Conservation (phyloP, 1,140 invertebrate species). For the Dendrolimus punctatus region DNA sequence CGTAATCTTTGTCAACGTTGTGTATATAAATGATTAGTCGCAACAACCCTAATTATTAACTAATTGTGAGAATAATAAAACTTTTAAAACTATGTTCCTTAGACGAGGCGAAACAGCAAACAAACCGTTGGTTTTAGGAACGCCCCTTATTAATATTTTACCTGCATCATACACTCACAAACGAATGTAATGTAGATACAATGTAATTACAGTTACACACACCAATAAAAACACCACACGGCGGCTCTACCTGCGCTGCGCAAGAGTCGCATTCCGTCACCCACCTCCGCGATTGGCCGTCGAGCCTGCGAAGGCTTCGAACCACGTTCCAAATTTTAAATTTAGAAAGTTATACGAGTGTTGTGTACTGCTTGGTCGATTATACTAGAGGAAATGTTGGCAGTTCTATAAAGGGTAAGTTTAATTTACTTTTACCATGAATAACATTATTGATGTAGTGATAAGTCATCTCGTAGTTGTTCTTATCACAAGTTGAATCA, state of each 20-base stretch:
- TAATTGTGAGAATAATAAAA: too few relatives aligned
- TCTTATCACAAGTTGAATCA: too few relatives aligned
- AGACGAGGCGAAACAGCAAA: too few relatives aligned
- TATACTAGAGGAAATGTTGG: slow-evolving; percentile 29
- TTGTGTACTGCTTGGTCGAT: slow-evolving; percentile 27
- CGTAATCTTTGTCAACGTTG: too few relatives aligned
- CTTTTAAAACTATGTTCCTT: too few relatives aligned
- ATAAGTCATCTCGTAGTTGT: too few relatives aligned
- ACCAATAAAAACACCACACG: slow-evolving; percentile 34
- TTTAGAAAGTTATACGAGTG: slow-evolving; percentile 49
- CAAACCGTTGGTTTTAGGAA: too few relatives aligned
- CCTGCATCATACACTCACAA: slow-evolving; percentile 22
- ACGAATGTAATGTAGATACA: slow-evolving; percentile 22
- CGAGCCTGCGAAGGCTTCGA: slow-evolving; percentile 48
- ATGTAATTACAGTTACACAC: slow-evolving; percentile 43
- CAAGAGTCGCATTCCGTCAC: slow-evolving; percentile 63
- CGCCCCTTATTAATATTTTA: slow-evolving; percentile 4
- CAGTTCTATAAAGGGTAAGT: slow-evolving; percentile 31
- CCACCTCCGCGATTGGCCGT: slow-evolving; percentile 51
- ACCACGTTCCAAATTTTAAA: slow-evolving; percentile 32
- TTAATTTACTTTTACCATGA: slow-evolving; percentile 4
- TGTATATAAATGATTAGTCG: too few relatives aligned
- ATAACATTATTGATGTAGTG: too few relatives aligned
- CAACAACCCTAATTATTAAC: too few relatives aligned
- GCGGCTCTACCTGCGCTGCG: slow-evolving; percentile 47